These are phyloP conservation scores for Trichogramma evanescens DNA, from an alignment of 2,888 invertebrate species.

Conservation along the genomic window DNA sequence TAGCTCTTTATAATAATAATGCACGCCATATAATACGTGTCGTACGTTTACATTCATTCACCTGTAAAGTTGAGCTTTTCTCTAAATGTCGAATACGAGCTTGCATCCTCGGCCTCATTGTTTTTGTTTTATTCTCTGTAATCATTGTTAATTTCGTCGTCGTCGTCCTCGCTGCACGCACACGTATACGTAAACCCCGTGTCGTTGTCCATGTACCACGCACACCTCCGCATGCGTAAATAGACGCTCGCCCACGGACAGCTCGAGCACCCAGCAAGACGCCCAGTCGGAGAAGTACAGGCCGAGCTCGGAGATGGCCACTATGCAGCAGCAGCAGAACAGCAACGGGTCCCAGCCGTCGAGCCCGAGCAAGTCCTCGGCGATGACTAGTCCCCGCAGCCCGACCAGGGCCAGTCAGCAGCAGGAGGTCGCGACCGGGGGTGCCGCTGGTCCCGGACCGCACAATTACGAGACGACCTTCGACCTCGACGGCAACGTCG, in stretches of 20 bases:
- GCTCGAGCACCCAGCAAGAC: conserved; percentile 42
- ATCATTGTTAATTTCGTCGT: conserved; percentile 26
- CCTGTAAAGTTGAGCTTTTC: too few relatives aligned
- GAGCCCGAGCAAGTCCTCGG: conserved; percentile 40
- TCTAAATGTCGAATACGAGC: too few relatives aligned
- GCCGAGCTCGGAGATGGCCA: conserved; percentile 35
- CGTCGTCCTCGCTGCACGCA: conserved; percentile 29
- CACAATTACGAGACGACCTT: conserved; percentile 80
- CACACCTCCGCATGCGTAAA: conserved; percentile 20
- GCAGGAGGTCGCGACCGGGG: background rate
- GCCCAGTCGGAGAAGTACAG: conserved; percentile 42
- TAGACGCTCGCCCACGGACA: conserved; percentile 46
- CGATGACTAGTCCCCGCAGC: conserved; percentile 34
- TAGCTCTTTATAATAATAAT: background rate
- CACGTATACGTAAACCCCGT: conserved; percentile 1
- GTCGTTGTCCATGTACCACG: background rate
- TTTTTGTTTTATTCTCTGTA: conserved; percentile 21
- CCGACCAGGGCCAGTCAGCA: conserved; percentile 36
- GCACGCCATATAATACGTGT: background rate
- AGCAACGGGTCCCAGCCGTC: conserved; percentile 38
- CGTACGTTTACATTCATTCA: background rate
- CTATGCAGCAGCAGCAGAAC: conserved; percentile 22
- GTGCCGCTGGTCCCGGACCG: conserved; percentile 41
- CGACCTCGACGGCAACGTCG: conserved; percentile 86
- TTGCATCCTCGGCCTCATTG: background rate